These are phyloP conservation scores for Cygnus atratus DNA, from an alignment of 2,113 vertebrate genomes.

Conservation along the genomic window DNA sequence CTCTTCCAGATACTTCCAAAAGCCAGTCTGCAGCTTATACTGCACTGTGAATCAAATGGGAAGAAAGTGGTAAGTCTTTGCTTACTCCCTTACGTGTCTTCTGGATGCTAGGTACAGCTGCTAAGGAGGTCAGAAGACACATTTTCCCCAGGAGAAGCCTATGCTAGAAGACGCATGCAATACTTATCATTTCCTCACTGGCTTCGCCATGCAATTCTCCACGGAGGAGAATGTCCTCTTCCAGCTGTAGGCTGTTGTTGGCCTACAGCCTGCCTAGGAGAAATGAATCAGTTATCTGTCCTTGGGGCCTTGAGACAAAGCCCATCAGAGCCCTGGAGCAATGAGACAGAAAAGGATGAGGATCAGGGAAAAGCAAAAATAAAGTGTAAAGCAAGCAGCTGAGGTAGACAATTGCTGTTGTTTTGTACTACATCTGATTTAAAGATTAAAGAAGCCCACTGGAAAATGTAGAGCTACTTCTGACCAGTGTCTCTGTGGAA, in stretches of 20 bases:
- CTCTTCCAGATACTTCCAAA: background rate
- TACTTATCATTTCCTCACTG: background rate
- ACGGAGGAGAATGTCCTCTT: background rate
- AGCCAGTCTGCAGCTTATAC: background rate
- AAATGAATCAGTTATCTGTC: background rate
- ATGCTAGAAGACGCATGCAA: background rate
- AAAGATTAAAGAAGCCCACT: background rate
- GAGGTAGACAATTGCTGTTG: background rate
- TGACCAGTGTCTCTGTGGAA: background rate
- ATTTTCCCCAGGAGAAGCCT: background rate
- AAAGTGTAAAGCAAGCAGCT: background rate
- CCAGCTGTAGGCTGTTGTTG: background rate
- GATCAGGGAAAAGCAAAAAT: background rate
- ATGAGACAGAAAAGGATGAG: background rate
- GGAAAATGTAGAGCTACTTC: background rate
- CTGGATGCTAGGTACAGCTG: background rate
- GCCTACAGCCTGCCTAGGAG: background rate
- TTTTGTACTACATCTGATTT: background rate
- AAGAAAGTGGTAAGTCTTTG: background rate
- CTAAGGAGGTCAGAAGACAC: background rate
- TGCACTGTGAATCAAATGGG: background rate
- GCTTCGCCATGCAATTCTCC: background rate
- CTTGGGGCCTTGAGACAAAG: background rate
- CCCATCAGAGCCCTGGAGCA: background rate
- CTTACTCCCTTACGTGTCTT: background rate